Percentiles rank a stretch among this genome's conserved stretches.
phyloP scores from a whole-genome alignment of 2,113 vertebrate genomes.

The Picathartes gymnocephalus region DNA sequence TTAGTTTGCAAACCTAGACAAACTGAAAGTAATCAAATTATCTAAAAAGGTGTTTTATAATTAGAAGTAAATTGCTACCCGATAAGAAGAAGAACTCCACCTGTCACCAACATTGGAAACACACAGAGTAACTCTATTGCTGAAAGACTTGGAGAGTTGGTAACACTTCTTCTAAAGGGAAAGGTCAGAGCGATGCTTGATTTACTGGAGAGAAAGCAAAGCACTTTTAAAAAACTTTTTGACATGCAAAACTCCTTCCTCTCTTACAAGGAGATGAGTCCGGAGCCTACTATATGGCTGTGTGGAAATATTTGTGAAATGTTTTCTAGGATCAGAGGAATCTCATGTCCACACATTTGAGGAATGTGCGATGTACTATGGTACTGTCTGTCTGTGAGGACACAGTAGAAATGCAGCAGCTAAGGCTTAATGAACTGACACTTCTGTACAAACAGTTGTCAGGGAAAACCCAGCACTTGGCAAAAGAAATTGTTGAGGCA shows the following conservation, averaged over 20 bases:
- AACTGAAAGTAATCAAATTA: not conserved
- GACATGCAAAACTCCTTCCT: not conserved
- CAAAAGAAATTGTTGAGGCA: not conserved
- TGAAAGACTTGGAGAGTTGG: not conserved
- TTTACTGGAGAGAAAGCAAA: not conserved
- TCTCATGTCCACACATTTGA: not conserved
- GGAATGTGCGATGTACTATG: not conserved
- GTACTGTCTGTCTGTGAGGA: not conserved
- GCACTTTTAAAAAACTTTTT: not conserved
- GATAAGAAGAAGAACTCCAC: not conserved
- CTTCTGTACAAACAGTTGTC: not conserved
- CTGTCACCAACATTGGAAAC: not conserved
- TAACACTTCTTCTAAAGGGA: not conserved
- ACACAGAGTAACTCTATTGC: not conserved
- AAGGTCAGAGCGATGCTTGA: not conserved
- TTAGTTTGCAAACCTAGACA: not conserved
- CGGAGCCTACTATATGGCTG: not conserved
- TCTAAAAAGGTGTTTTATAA: not conserved
- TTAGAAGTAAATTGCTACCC: not conserved
- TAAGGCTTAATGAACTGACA: not conserved
- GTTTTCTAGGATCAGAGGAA: not conserved
- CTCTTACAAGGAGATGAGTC: not conserved
- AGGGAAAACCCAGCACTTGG: not conserved
- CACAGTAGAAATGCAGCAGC: not conserved
- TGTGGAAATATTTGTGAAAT: not conserved